Base-by-base conservation (phyloP, 1,140 invertebrate species). In the Temnothorax curvispinosus region DNA sequence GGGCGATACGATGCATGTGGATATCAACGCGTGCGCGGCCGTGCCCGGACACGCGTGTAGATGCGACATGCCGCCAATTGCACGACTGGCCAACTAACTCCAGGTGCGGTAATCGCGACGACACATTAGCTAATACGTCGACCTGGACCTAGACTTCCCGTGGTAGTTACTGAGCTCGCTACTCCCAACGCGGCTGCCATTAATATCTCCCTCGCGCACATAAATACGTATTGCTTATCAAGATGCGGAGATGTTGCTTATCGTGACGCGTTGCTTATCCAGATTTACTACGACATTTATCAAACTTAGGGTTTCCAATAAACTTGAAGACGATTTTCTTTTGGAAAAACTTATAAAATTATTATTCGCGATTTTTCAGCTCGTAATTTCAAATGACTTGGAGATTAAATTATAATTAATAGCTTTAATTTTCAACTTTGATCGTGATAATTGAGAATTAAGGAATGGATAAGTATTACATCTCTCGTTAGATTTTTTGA, bases 41-140 rank as follows among this genome's bases (percentile, higher is more conserved):
- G 56, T 58, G 21, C 21, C n/a, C 65, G 65, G 50, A 74, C 47
- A 86, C 71, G 80, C 80, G 77, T 87, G 74, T 38, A 60, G 71
- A 84, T 44, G 81, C 69, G 81, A 82, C 80, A 56, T 38, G 21
- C 64, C 76, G 75, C 76, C 74, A 65, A 86, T 81, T 78, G 62
- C 85, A 8, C 77, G 64, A 15, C 44, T 32, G 52, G 52, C 69
- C 54, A 54, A 69, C 77, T 69, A 80, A 85, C 82, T 85, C 74
- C 82, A 76, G 82, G 71, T 77, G 74, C 58, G 65, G 84, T 88
- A 76, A 77, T 86, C 75, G 85, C 80, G 67, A 60, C 80, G 80
- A 82, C 80, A 82, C 80, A 82, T 82, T 82, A 82, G 80, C 80
- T 82, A 82, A 82, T 82, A 74, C 80, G 69, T 60, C 69, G 80